Base-by-base conservation (phyloP, 2,797 vertebrate genomes). In the Prunella strophiata region DNA sequence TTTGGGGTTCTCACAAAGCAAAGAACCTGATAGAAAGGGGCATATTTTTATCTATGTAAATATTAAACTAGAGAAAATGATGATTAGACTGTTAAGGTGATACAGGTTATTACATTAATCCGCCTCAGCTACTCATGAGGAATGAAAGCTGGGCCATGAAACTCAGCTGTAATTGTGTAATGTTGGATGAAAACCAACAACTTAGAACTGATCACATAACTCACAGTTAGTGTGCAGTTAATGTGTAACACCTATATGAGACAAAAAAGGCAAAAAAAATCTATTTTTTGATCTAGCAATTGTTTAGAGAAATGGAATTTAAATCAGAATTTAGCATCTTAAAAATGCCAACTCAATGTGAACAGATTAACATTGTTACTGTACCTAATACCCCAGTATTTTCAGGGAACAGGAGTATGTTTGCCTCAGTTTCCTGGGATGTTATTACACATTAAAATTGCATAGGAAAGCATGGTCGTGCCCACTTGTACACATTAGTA, bases 1-100 rank as follows among this genome's bases (percentile, higher is more conserved):
- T 61, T 42, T 40, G 3, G 3, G 9, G 5, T 13, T 71, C 66
- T 84, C 9, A 3, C 40, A 68, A 82, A 91, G 52, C n/a, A 68
- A 63, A 85, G 57, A 81, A 74, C 34, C 23, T 51, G 29, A 81
- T 13, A 36, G 83, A 83, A 65, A 50, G 20, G 27, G 23, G 27
- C n/a, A 20, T 91, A 52, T 85, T 93, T 95, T 79, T 9, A 73
- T 65, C 43, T 74, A 47, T 50, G 43, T 52, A 91, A 95, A 93
- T 59, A 87, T 23, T 85, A 81, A 89, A 79, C 36, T 63, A 79
- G 18, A 83, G 7, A 79, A 93, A 87, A 85, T 25, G 0, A 67
- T 78, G 32, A 92, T 57, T 13, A 91, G 34, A 75, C 20, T 42
- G 58, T 79, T 96, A 93, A 79, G 25, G 32, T n/a, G 22, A 78